Evolutionary conservation across 1,140 invertebrate species (phyloP).

Genomic region (Drosophila repleta): DNA sequence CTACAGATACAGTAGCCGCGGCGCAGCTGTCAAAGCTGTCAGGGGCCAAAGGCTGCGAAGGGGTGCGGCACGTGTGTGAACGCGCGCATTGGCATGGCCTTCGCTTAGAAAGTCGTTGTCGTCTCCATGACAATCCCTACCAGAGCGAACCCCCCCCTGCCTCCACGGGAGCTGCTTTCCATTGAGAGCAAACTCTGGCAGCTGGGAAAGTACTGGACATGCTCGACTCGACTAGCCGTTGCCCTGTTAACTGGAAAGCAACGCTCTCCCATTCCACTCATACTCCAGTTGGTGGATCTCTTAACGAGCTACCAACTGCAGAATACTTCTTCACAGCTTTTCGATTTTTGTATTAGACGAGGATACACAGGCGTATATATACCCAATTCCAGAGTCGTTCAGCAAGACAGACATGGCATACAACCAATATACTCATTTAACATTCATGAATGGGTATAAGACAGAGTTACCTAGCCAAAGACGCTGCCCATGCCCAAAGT

Average conservation of each 20-base stretch:
- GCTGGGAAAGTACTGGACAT: neutral
- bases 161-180: constrained; percentile 1
- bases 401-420: too few relatives aligned
- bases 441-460: too few relatives aligned
- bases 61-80: constrained; percentile 42
- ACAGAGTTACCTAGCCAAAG: too few relatives aligned
- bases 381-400: too few relatives aligned
- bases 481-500: too few relatives aligned
- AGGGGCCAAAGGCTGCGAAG: neutral
- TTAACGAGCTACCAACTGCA: too few relatives aligned
- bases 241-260: neutral
- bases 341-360: too few relatives aligned
- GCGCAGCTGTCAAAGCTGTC: constrained; percentile 5
- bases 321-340: too few relatives aligned
- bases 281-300: too few relatives aligned
- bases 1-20: constrained; percentile 19
- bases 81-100: constrained; percentile 36
- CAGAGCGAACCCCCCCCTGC: neutral
- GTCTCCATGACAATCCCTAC: neutral
- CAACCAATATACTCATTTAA: too few relatives aligned
- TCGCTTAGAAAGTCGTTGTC: neutral
- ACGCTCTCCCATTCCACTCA: too few relatives aligned
- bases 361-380: too few relatives aligned
- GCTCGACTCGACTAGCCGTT: neutral
- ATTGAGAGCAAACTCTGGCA: neutral